Base-by-base conservation (phyloP, 2,797 vertebrate genomes). In the Danio albolineatus region DNA sequence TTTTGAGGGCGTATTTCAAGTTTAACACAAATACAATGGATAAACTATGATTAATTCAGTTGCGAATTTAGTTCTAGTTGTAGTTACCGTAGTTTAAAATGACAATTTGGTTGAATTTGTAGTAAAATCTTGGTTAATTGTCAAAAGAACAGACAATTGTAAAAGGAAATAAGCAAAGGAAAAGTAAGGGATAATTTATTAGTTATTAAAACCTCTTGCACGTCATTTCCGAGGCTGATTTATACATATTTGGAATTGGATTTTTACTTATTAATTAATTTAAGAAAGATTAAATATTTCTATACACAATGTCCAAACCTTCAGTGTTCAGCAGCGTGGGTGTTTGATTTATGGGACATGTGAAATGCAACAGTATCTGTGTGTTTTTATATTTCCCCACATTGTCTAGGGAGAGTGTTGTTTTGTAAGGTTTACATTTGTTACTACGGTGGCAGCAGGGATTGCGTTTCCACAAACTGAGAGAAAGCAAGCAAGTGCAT, bases 361-460 rank as follows among this genome's bases (percentile, higher is more conserved):
- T 1, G 21, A 76, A n/a, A 16, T 48, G 49, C 19, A 28, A 12
- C 5, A 53, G 13, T 44, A n/a, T 54, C 49, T 38, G 19, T 59
- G 2, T 62, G 13, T 54, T 38, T 65, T 21, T 62, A 44, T 44
- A 1, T 44, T 43, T 57, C 38, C 51, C 16, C 43, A 16, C 7
- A 21, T 17, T 39, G 78, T 41, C 73, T 71, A 82, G 62, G 65
- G 53, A 75, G 54, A 77, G 84, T 84, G 41, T 87, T 75, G 57
- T n/a, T 77, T 84, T 82, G 83, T 87, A 81, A 86, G 71, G 53
- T 85, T 88, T 84, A 70, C 73, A 85, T 76, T 83, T 88, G 85
- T 77, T 88, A 60, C 64, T 76, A 75, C 80, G 36, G 79, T 79
- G 48, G 76, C 84, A 83, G 67, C 39, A 53, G 70, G 28, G 86